A percentile compares a stretch with the other conserved stretches of the same genome.
Conservation (phyloP, 2,888 invertebrate species). For the Drosophila fulvimacula region DNA sequence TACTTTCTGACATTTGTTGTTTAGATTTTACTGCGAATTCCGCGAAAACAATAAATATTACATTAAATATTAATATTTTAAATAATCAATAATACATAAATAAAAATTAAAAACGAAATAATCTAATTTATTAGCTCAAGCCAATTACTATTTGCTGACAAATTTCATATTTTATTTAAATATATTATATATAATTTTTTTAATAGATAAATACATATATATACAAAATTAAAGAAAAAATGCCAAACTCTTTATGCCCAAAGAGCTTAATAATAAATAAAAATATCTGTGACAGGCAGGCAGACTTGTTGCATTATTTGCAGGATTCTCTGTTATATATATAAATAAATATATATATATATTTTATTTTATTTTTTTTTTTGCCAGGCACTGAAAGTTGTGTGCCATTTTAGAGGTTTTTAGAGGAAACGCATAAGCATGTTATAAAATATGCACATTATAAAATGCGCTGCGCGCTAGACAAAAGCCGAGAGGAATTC, state of each 20-base stretch:
- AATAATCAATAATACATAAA: no score
- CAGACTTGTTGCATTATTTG: slow-evolving; percentile 76
- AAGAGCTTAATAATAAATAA: slow-evolving; percentile 1
- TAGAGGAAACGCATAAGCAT: slow-evolving; percentile 69
- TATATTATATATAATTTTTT: background rate
- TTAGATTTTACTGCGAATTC: no score
- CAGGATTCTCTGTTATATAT: slow-evolving; percentile 19
- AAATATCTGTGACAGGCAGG: slow-evolving; percentile 25
- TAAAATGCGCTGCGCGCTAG: slow-evolving; percentile 68
- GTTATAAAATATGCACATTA: slow-evolving; percentile 79
- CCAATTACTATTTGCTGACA: background rate
- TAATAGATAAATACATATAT: background rate
- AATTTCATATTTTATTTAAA: background rate
- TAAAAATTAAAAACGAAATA: no score
- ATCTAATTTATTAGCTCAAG: no score
- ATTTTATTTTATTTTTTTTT: background rate
- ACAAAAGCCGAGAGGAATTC: slow-evolving; percentile 76
- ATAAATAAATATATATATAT: no score
- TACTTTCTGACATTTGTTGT: no score
- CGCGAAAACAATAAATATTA: no score
- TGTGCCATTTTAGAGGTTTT: slow-evolving; percentile 36
- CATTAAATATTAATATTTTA: background rate
- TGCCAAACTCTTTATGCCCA: background rate
- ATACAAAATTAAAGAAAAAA: background rate
- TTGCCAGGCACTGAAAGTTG: slow-evolving; percentile 16